These are phyloP conservation scores for Salvelinus fontinalis DNA, from an alignment of 2,113 vertebrate genomes.

Conservation along the genomic window DNA sequence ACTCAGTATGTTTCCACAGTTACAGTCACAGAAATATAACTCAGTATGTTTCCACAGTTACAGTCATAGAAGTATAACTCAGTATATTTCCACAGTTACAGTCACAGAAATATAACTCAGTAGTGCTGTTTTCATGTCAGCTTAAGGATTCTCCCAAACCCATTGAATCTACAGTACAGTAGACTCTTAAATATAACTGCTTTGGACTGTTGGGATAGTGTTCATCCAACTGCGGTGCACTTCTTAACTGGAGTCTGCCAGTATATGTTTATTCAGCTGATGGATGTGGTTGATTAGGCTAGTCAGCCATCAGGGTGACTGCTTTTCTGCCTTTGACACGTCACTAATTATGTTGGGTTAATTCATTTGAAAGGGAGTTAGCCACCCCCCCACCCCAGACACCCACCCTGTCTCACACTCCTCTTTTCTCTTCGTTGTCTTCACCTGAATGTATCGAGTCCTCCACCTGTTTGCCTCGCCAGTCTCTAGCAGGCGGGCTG, in stretches of 20 bases:
- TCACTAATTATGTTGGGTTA: not conserved
- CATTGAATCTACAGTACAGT: too few relatives aligned
- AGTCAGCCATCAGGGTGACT: not conserved
- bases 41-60: too few relatives aligned
- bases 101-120: too few relatives aligned
- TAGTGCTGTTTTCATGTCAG: too few relatives aligned
- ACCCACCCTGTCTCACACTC: slow-evolving; percentile 14
- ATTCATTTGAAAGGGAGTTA: not conserved
- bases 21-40: too few relatives aligned
- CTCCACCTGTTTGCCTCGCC: not conserved
- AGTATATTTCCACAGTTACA: too few relatives aligned
- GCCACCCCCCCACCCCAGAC: not conserved
- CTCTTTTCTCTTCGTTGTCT: not conserved
- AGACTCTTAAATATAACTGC: too few relatives aligned
- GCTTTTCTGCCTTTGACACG: not conserved
- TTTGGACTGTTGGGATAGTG: not conserved
- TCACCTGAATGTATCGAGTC: slow-evolving; percentile 16
- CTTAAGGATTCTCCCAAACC: too few relatives aligned
- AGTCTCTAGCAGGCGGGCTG: not conserved
- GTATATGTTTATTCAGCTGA: slow-evolving; percentile 8
- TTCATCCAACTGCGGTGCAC: not conserved
- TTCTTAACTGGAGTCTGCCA: not conserved
- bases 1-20: too few relatives aligned
- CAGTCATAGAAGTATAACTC: too few relatives aligned
- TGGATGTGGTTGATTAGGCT: not conserved